Evolutionary conservation across 1,140 invertebrate species (phyloP).

Genomic region (Teleogryllus occipitalis): DNA sequence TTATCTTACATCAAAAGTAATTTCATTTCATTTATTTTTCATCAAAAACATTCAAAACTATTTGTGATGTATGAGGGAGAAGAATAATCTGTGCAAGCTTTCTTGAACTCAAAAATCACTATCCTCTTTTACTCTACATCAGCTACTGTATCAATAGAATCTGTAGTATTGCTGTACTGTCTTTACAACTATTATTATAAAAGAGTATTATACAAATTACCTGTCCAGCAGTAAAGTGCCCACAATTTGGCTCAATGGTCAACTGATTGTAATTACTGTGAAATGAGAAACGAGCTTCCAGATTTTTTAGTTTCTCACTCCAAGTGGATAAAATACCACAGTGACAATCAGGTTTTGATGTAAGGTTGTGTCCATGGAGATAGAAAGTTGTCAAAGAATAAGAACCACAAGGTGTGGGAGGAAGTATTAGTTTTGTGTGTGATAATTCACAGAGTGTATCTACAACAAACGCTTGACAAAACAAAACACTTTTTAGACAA

Average conservation of each 20-base stretch:
- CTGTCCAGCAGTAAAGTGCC: background rate
- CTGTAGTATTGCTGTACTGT: too few relatives aligned
- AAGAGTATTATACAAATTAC: background rate
- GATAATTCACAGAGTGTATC: background rate
- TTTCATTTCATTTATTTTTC: too few relatives aligned
- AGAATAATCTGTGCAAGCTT: too few relatives aligned
- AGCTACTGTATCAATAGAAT: too few relatives aligned
- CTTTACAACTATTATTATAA: too few relatives aligned
- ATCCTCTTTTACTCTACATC: too few relatives aligned
- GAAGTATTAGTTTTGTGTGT: background rate
- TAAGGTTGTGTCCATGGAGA: background rate
- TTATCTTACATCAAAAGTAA: too few relatives aligned
- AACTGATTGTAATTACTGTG: background rate
- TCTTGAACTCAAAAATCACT: too few relatives aligned
- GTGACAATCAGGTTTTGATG: background rate
- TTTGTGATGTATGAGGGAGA: too few relatives aligned
- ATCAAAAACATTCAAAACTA: too few relatives aligned
- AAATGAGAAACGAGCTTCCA: background rate
- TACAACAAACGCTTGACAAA: background rate
- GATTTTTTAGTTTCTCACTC: background rate
- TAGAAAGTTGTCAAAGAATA: background rate
- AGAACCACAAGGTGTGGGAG: background rate
- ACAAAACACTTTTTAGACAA: background rate
- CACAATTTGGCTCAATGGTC: background rate
- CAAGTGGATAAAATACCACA: background rate